These are phyloP conservation scores for Pantherophis guttatus DNA, from an alignment of 2,113 vertebrate genomes.

Conservation along the genomic window DNA sequence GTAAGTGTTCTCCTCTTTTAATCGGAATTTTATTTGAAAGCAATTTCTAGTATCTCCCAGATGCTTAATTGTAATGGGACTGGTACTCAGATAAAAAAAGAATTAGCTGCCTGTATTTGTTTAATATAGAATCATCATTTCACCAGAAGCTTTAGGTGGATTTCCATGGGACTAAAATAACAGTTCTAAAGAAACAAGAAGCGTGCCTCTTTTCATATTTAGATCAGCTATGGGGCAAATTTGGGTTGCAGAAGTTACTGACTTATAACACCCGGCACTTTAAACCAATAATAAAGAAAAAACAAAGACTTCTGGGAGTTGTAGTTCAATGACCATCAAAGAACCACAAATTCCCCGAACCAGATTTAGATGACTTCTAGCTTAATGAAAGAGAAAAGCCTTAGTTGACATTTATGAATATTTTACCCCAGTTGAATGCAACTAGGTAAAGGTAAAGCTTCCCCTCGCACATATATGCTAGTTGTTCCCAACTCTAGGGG, in stretches of 20 bases:
- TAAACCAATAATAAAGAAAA: no score
- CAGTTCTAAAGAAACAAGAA: not conserved
- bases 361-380: not conserved
- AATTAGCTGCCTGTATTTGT: not conserved
- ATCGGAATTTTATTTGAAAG: slow-evolving; percentile 16
- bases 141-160: not conserved
- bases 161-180: not conserved
- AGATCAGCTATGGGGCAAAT: not conserved
- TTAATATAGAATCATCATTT: not conserved
- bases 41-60: not conserved
- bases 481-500: no score
- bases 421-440: not conserved
- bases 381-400: not conserved
- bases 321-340: not conserved
- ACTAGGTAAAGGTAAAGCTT: no score
- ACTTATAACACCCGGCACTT: not conserved
- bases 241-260: not conserved
- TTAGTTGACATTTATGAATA: not conserved
- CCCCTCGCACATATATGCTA: no score
- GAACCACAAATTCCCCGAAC: not conserved
- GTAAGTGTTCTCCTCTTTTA: not conserved
- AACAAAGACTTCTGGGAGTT: not conserved
- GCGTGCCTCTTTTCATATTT: not conserved
- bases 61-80: not conserved
- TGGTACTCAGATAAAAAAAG: not conserved